A percentile compares a stretch with the other conserved stretches of the same genome.
Evolutionary conservation across 2,888 invertebrate genomes (phyloP).

Genomic region (Callimorpha dominula): DNA sequence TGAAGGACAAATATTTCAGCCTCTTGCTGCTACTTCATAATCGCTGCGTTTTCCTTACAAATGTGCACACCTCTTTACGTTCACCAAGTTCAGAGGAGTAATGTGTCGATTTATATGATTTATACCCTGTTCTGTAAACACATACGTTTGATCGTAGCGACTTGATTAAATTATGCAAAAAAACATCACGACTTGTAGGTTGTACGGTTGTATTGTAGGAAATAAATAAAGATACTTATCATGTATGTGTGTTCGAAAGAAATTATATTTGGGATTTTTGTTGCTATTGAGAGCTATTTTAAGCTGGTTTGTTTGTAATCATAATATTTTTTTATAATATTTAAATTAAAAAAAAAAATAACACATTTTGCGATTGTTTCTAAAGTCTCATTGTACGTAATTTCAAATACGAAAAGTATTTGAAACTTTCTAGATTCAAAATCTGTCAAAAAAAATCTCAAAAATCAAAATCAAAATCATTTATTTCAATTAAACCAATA

Average conservation of each 20-base stretch:
- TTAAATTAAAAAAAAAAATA: not conserved
- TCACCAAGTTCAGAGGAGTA: conserved; percentile 40
- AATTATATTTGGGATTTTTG: not conserved
- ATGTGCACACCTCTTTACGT: conserved; percentile 29
- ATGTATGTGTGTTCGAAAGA: conserved; percentile 11
- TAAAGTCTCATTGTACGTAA: not conserved
- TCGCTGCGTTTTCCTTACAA: not conserved
- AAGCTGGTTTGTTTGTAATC: conserved; percentile 14
- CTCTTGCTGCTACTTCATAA: not conserved
- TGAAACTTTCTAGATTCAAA: too few species aligned
- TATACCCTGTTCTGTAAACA: conserved; percentile 50
- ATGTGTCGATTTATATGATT: conserved; percentile 58
- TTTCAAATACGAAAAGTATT: too few species aligned
- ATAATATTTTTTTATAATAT: not conserved
- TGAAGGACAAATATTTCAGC: not conserved
- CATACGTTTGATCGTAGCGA: conserved; percentile 50
- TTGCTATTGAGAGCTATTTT: not conserved
- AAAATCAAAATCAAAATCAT: too few species aligned
- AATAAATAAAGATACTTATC: conserved; percentile 12
- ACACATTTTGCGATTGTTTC: not conserved
- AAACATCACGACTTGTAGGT: conserved; percentile 36
- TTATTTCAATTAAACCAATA: too few species aligned
- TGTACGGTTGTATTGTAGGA: conserved; percentile 34
- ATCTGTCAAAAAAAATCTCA: not conserved
- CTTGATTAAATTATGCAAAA: conserved; percentile 58